These are phyloP conservation scores for Resseliella maxima DNA, from an alignment of 2,888 invertebrate genomes.

Conservation along the genomic window DNA sequence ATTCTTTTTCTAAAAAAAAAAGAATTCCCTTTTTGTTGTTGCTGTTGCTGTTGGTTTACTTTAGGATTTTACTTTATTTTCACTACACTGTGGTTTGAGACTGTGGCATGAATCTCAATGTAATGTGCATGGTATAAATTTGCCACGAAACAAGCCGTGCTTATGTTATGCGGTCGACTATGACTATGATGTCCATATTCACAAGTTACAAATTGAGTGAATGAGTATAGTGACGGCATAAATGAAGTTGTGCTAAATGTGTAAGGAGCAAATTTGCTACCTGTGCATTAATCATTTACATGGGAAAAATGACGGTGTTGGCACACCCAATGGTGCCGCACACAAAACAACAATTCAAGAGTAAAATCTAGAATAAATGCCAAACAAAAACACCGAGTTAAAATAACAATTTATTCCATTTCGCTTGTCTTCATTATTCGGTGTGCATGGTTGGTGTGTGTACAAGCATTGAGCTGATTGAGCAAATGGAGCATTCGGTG, in stretches of 20 bases:
- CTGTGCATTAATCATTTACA: conserved; percentile 38
- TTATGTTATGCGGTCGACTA: conserved; percentile 50
- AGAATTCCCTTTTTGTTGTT: background rate
- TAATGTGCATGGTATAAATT: background rate
- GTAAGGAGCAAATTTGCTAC: background rate
- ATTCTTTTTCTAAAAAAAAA: background rate
- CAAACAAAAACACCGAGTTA: background rate
- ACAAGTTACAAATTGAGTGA: conserved; percentile 18
- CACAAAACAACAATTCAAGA: background rate
- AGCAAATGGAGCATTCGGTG: background rate
- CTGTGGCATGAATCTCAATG: background rate
- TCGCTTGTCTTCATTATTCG: background rate
- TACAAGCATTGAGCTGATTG: background rate
- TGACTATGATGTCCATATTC: conserved; percentile 41
- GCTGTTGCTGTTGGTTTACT: background rate
- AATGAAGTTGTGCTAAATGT: background rate
- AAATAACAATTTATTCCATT: conserved; percentile 9
- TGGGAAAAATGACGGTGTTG: background rate
- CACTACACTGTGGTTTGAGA: background rate
- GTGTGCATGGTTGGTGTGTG: background rate
- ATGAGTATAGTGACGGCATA: background rate
- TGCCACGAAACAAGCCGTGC: background rate
- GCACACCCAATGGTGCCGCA: background rate
- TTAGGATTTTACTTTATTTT: conserved; percentile 1
- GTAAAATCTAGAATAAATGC: conserved; percentile 36